Conservation (phyloP, 2,797 vertebrate genomes). For the Hyperoplus lanceolatus region DNA sequence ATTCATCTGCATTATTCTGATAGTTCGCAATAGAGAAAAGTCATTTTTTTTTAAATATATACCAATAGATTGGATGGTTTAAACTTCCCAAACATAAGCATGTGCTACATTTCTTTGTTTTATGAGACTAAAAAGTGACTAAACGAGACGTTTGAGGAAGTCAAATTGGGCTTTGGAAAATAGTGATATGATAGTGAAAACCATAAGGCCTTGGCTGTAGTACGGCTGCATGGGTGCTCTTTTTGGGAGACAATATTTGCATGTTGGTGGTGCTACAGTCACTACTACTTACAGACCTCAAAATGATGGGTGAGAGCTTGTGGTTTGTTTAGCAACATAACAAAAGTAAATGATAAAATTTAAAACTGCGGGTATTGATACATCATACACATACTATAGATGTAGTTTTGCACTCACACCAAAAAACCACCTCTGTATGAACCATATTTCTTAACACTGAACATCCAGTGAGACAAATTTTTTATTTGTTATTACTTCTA, state of each 20-base stretch:
- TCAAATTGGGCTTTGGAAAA: too few relatives aligned
- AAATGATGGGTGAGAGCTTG: conserved; percentile 12
- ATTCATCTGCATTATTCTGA: too few relatives aligned
- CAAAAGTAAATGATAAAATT: background rate
- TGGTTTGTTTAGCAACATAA: background rate
- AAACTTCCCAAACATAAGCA: background rate
- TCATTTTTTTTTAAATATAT: too few relatives aligned
- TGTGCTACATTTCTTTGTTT: background rate
- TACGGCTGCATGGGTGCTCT: background rate
- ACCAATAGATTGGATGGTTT: background rate
- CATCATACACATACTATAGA: conserved; percentile 2
- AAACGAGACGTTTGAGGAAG: too few relatives aligned
- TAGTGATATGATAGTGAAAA: background rate
- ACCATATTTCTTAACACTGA: background rate
- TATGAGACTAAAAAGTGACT: background rate
- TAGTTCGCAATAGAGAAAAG: too few relatives aligned
- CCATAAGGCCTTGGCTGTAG: conserved; percentile 27
- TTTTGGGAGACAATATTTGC: background rate
- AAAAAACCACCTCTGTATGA: background rate
- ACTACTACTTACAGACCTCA: conserved; percentile 2
- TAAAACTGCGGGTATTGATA: too few relatives aligned
- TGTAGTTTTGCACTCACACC: background rate
- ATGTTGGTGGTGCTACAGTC: background rate
- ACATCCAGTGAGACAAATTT: background rate
- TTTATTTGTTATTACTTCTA: background rate